Evolutionary conservation across 2,888 invertebrate genomes (phyloP).

Genomic region (Dryococelus australis): DNA sequence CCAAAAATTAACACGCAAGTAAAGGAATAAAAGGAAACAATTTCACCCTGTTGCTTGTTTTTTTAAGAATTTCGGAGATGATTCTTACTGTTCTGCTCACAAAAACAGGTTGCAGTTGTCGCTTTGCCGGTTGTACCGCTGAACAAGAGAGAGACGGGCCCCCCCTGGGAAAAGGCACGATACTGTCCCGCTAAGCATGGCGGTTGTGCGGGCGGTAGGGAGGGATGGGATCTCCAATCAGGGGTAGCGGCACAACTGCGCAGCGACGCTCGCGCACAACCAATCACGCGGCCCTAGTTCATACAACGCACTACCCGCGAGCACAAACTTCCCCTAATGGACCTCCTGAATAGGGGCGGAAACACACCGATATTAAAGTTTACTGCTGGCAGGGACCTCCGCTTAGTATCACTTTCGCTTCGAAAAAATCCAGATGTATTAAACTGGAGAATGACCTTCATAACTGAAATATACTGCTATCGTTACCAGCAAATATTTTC

Average conservation of each 20-base stretch:
- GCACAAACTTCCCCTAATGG: not conserved
- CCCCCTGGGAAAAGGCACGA: not conserved
- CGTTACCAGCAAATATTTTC: no score
- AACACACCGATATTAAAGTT: not conserved
- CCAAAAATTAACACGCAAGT: no score
- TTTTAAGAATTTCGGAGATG: no score
- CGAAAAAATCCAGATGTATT: no score
- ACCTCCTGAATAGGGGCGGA: not conserved
- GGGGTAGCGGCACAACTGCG: constrained; percentile 34
- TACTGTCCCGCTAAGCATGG: constrained; percentile 36
- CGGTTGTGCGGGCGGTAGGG: constrained; percentile 31
- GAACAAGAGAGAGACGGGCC: not conserved
- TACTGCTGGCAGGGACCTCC: not conserved
- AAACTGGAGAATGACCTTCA: no score
- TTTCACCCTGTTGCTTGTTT: no score
- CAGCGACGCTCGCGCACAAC: constrained; percentile 31
- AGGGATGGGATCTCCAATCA: constrained; percentile 39
- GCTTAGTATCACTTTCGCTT: no score
- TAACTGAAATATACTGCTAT: no score
- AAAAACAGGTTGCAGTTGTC: not conserved
- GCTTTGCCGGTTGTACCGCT: constrained; percentile 1
- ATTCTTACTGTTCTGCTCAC: no score
- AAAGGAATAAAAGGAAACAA: no score
- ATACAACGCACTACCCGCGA: constrained; percentile 3
- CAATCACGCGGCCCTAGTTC: constrained; percentile 20